Evolutionary conservation across 2,797 vertebrate species (phyloP), one percentile per base, ranked within the genome.

Genomic region (Ceryle rudis): DNA sequence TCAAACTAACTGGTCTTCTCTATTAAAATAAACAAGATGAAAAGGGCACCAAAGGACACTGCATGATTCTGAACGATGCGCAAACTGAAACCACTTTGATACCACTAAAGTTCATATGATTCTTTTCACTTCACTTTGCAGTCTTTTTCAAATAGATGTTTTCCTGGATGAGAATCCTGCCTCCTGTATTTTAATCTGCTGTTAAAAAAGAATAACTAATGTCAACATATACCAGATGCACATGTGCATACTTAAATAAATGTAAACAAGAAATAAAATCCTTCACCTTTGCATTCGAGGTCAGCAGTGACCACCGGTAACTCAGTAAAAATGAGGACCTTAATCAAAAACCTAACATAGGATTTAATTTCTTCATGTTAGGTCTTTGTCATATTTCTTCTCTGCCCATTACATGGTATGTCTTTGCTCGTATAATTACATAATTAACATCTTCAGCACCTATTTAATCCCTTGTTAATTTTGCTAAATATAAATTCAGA

Each of bases 391-490:
- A 47, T 88, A 84, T 94, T 95, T 91, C 78, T 92, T 86, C 51
- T 57, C 47, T 71, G 67, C 41, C 79, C 65, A 81, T 91, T 90
- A 69, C 39, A 67, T 18, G 15, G n/a, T 71, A 93, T 7, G 18
- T 97, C 92, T 96, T 62, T 92, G 77, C 61, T 93, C 20, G 10
- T 57, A 74, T 94, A 94, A 97, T 95, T 88, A 88, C 74, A 89
- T 92, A 94, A 97, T 96, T 97, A 97, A 95, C 91, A 96, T 92
- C 88, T 78, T 85, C 84, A 91, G 66, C 86, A 97, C 77, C 74
- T 78, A 91, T 96, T 97, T 97, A 86, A 93, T 88, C 95, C 79
- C 84, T 80, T 97, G 92, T 95, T 97, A 96, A 96, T 96, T 97
- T 79, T 97, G 62, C 94, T 96, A 97, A 97, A 95, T 96, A 95